phyloP scores from a whole-genome alignment of 2,888 invertebrate species.

The Pilophorus perplexus region DNA sequence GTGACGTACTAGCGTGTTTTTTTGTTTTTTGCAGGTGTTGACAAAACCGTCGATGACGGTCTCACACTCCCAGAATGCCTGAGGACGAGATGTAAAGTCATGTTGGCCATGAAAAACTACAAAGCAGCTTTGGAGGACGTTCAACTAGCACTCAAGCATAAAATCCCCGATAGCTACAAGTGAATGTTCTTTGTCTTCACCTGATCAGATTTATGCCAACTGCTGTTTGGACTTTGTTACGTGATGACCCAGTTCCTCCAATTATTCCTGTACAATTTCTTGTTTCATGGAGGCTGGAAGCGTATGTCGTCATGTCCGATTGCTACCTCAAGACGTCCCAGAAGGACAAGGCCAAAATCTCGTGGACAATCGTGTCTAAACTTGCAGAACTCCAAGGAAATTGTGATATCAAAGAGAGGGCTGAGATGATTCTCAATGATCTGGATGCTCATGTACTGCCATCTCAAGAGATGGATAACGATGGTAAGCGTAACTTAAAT shows the following conservation, averaged over 20 bases:
- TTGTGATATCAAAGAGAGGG: constrained; percentile 30
- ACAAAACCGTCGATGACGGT: constrained; percentile 60
- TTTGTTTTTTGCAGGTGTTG: constrained; percentile 48
- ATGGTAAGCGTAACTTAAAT: neutral
- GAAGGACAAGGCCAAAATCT: constrained; percentile 62
- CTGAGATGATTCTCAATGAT: constrained; percentile 14
- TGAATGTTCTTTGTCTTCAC: constrained; percentile 38
- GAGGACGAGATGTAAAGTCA: constrained; percentile 65
- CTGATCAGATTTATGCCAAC: too few relatives aligned
- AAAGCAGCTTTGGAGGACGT: constrained; percentile 65
- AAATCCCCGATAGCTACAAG: constrained; percentile 58
- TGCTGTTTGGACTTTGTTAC: too few relatives aligned
- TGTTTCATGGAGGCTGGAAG: constrained; percentile 60
- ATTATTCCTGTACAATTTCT: constrained; percentile 30
- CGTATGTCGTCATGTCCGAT: constrained; percentile 68
- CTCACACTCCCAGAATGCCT: constrained; percentile 64
- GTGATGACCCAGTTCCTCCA: too few relatives aligned
- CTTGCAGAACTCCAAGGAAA: constrained; percentile 44
- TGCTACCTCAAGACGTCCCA: constrained; percentile 65
- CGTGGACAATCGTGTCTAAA: constrained; percentile 59
- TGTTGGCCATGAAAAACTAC: constrained; percentile 60
- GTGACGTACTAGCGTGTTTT: too few relatives aligned
- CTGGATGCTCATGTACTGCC: constrained; percentile 16
- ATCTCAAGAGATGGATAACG: neutral
- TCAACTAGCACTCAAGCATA: constrained; percentile 63